Evolutionary conservation across 2,888 invertebrate species (phyloP).

Genomic region (Idaea aversata): DNA sequence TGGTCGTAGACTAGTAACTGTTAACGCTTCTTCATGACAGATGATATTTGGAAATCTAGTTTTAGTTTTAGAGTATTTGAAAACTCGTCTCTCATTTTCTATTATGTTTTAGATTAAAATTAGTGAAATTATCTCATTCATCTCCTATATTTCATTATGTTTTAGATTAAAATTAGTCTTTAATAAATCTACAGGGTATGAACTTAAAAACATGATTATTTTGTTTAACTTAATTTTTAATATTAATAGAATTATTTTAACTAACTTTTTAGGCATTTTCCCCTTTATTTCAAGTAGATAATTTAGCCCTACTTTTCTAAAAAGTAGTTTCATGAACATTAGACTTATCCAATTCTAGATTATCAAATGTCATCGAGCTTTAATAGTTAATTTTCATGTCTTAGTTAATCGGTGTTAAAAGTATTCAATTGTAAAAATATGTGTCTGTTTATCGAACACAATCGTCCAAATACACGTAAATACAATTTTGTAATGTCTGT

Average conservation of each 20-base stretch:
- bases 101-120: slow-evolving; percentile 1
- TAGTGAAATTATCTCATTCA: neutral
- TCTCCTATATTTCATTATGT: neutral
- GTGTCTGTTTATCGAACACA: neutral
- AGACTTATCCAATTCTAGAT: slow-evolving; percentile 5
- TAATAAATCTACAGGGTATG: slow-evolving; percentile 18
- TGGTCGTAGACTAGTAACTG: slow-evolving; percentile 39
- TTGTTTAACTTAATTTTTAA: neutral
- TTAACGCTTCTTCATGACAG: slow-evolving; percentile 13
- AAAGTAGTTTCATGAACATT: neutral
- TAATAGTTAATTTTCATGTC: slow-evolving; percentile 5
- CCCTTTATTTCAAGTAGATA: neutral
- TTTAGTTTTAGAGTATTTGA: slow-evolving; percentile 2
- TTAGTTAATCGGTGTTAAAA: slow-evolving; percentile 11
- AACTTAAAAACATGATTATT: neutral
- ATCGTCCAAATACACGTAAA: neutral
- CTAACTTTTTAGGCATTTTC: neutral
- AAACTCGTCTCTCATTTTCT: neutral
- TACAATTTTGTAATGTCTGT: neutral
- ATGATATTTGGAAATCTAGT: slow-evolving; percentile 27
- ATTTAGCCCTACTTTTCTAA: neutral
- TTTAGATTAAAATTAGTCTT: neutral
- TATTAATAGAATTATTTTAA: neutral
- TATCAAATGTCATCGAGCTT: slow-evolving; percentile 21
- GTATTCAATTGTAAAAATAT: neutral